Base-by-base conservation (phyloP, 2,113 vertebrate genomes). In the Oryzias celebensis region DNA sequence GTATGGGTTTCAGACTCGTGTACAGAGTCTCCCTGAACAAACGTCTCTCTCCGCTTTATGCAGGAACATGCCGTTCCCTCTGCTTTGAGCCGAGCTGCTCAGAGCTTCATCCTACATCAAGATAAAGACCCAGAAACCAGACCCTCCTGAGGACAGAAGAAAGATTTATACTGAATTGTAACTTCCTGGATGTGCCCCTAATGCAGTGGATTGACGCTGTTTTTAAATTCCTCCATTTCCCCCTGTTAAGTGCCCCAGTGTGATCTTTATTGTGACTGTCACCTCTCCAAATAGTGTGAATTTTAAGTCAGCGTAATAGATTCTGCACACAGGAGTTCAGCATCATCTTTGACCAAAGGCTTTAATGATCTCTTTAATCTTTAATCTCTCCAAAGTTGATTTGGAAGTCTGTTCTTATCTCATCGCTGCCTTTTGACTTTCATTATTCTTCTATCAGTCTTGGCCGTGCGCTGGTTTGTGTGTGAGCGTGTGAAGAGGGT, bases 391-490 rank as follows among this genome's bases (percentile, higher is more conserved):
- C 47, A 66, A 83, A 74, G 31, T 51, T 59, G 26, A 73, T 55
- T 80, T 5, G 75, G 20, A 51, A 52, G 64, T 61, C 49, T 64
- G 73, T 71, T 86, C 78, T 82, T 66, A 76, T 75, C 61, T 48
- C n/a, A 70, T 73, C 54, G 74, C 85, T 60, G 78, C 84, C 81
- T 85, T 84, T 86, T 70, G 70, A 52, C 71, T 88, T 92, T 87
- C 88, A 94, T 93, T 93, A 94, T 93, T 93, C 85, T 92, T 91
- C 92, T 89, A 93, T 93, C 83, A 88, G 66, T 84, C 91, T 92
- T 85, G 8, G 86, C 36, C 79, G 80, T 65, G 81, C 16, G 28
- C 36, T 10, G 36, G 36, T 36, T 36, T 36, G 36, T 36, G 36
- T 36, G 60, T n/a, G n/a, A 47, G 45, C 45, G 18, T 50, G 22